Base-by-base conservation (phyloP, 2,113 vertebrate species). In the Dicrurus megarhynchus region DNA sequence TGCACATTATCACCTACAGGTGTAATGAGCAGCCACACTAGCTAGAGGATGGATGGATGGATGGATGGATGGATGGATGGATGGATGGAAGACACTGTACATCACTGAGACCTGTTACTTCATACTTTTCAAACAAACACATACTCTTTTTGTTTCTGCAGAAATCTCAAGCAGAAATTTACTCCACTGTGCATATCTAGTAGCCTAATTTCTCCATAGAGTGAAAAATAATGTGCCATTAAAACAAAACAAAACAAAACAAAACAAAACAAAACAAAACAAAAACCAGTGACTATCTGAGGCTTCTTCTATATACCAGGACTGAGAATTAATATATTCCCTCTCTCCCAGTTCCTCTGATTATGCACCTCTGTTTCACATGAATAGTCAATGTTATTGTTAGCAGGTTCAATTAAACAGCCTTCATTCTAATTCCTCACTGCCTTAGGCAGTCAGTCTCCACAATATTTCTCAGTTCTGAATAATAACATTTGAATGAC, bases 371-470 rank as follows among this genome's bases (percentile, higher is more conserved):
- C 49, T 92, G 69, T 87, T 94, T 92, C 86, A 86, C 46, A 80
- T 86, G 73, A 90, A 84, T 76, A 89, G 69, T 86, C 69, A 89
- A 30, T 1, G 3, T 84, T 92, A 91, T 47, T 90, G 60, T 95
- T 92, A 94, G 71, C 28, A 63, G 68, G 59, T 92, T 95, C 92
- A 97, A 79, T 86, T 95, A 95, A 95, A 74, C 67, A 93, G 30
- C 11, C 56, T 88, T 80, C 27, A 35, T 94, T 96, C 35, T 86
- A 42, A 46, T 93, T 91, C 41, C 55, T 55, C 65, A 68, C 22
- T 89, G 77, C 84, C 80, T 82, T 65, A 89, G 84, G 90, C 94
- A 71, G 27, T 60, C 78, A 15, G 16, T 90, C 68, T 90, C 68
- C 42, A 47, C 35, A 74, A 81, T 86, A 90, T 85, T 90, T 83